Conservation (phyloP, 2,888 invertebrate genomes). For the Tipula vernalis region DNA sequence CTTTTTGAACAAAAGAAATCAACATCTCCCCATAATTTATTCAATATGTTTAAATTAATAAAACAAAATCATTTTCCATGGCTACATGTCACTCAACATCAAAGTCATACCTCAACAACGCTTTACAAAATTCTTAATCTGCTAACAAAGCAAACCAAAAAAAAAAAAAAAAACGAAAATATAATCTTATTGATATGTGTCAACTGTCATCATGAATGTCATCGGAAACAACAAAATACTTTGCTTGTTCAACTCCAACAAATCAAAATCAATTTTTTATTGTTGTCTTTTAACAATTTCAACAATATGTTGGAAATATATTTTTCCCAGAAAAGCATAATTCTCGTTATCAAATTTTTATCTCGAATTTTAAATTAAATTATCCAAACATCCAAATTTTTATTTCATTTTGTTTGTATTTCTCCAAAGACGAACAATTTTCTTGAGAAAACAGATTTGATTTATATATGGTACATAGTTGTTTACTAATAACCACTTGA, state of each 20-base stretch:
- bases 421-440: not conserved
- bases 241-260: not conserved
- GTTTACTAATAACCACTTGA: too few relatives aligned
- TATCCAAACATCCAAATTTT: not conserved
- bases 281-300: not conserved
- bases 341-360: not conserved
- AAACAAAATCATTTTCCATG: too few relatives aligned
- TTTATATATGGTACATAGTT: too few relatives aligned
- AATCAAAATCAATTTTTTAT: not conserved
- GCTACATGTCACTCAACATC: too few relatives aligned
- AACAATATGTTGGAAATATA: not conserved
- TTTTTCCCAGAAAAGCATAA: not conserved
- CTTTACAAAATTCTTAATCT: too few relatives aligned
- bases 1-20: too few relatives aligned
- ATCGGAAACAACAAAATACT: not conserved
- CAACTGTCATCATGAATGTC: not conserved
- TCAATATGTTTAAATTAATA: too few relatives aligned
- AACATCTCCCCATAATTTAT: too few relatives aligned
- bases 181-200: not conserved
- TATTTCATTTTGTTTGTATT: not conserved
- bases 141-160: too few relatives aligned
- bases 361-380: not conserved
- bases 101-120: too few relatives aligned
- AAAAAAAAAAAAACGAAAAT: too few relatives aligned
- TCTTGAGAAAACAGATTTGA: not conserved